Conservation (phyloP, 1,140 invertebrate species). For the Elymnias hypermnestra region DNA sequence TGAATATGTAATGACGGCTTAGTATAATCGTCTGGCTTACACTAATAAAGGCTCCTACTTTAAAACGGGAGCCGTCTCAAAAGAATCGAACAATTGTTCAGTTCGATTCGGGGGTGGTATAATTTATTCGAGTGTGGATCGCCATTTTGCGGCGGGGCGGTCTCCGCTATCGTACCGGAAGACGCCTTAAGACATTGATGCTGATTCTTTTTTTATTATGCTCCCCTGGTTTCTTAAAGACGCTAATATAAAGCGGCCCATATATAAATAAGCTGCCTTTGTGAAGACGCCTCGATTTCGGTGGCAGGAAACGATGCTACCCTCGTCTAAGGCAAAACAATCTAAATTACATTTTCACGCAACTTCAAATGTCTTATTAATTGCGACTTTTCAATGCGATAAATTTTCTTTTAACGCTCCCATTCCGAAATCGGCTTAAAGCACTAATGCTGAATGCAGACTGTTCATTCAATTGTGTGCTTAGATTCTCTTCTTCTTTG, state of each 20-base stretch:
- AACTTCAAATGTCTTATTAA: constrained; percentile 76
- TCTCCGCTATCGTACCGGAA: constrained; percentile 62
- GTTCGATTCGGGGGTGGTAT: constrained; percentile 64
- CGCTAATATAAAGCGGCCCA: constrained; percentile 71
- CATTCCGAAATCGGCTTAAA: constrained; percentile 62
- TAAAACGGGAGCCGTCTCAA: constrained; percentile 65
- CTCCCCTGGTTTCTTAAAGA: constrained; percentile 70
- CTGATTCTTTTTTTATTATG: constrained; percentile 74
- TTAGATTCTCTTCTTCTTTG: constrained; percentile 7
- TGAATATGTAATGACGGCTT: constrained; percentile 75
- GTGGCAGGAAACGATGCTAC: constrained; percentile 55
- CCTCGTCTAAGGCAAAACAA: constrained; percentile 64
- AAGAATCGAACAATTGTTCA: constrained; percentile 71
- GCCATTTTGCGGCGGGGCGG: constrained; percentile 70
- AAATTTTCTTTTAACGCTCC: constrained; percentile 72
- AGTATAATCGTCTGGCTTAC: constrained; percentile 74
- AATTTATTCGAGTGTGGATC: constrained; percentile 75
- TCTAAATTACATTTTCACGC: constrained; percentile 76
- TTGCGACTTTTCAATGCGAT: constrained; percentile 74
- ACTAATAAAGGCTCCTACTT: constrained; percentile 71
- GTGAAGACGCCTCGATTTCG: constrained; percentile 48
- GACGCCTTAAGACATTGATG: constrained; percentile 73
- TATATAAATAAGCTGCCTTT: constrained; percentile 73
- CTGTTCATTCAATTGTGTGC: constrained; percentile 47
- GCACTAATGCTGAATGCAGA: constrained; percentile 38